phyloP scores from a whole-genome alignment of 2,797 vertebrate genomes.

The Etheostoma nigrum region DNA sequence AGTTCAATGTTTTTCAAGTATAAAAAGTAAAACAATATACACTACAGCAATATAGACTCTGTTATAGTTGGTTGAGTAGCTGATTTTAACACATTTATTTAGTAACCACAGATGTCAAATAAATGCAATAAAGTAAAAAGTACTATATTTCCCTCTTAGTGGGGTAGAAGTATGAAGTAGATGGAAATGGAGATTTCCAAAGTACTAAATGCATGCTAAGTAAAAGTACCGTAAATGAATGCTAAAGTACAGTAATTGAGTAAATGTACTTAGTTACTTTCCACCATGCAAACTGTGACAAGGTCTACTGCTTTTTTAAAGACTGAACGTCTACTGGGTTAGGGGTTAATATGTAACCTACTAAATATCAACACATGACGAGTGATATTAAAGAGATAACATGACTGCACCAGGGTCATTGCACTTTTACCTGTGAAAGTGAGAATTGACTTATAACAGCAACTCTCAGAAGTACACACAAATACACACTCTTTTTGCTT shows the following conservation, averaged over 20 bases:
- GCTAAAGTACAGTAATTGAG: no score
- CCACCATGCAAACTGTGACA: no score
- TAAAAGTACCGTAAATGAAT: no score
- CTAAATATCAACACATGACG: slow-evolving; percentile 3
- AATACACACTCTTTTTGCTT: slow-evolving; percentile 55
- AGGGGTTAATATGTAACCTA: slow-evolving; percentile 16
- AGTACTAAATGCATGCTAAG: no score
- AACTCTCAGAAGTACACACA: slow-evolving; percentile 52
- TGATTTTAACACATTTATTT: no score
- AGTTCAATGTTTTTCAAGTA: background rate
- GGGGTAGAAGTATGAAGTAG: no score
- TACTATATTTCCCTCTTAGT: no score
- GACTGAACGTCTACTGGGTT: background rate
- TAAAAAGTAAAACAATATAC: background rate
- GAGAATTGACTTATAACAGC: slow-evolving; percentile 42
- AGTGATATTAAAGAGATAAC: background rate
- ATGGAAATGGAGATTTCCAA: no score
- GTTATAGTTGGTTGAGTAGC: background rate
- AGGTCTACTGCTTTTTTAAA: background rate
- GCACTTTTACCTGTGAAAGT: slow-evolving; percentile 57
- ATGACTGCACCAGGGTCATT: slow-evolving; percentile 48
- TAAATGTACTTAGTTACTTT: no score
- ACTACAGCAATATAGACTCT: background rate
- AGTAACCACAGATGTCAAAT: no score
- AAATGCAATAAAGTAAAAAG: no score